Evolutionary conservation across 2,888 invertebrate species (phyloP).

Genomic region (Orthonychiurus folsomi): DNA sequence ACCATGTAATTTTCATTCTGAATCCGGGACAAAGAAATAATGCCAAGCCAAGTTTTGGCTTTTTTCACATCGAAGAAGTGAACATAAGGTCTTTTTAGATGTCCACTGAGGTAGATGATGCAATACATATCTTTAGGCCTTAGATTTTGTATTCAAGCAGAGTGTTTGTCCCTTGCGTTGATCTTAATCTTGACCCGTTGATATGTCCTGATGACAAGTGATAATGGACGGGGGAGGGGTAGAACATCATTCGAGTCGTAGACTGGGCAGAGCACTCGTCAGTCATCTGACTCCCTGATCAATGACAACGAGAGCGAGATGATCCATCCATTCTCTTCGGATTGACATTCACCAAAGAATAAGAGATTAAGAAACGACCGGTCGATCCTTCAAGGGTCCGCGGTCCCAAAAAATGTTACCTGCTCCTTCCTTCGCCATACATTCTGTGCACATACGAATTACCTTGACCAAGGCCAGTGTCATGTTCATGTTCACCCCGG

Average conservation of each 20-base stretch:
- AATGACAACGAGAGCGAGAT: neutral
- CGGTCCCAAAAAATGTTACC: no score
- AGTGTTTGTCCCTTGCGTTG: neutral
- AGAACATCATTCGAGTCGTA: neutral
- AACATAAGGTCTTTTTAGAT: no score
- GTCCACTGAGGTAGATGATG: no score
- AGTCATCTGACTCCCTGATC: neutral
- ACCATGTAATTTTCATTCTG: no score
- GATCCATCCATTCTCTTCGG: no score
- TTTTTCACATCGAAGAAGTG: no score
- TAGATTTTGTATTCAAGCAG: neutral
- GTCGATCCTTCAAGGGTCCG: neutral
- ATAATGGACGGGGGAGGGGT: neutral
- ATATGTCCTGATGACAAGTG: constrained; percentile 4
- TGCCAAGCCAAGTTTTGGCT: no score
- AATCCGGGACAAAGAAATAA: no score
- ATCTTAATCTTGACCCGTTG: constrained; percentile 5
- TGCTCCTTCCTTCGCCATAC: neutral
- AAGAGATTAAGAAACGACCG: neutral
- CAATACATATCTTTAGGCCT: no score
- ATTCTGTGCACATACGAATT: neutral
- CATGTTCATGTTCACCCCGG: neutral
- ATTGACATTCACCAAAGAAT: neutral
- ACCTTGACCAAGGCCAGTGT: constrained; percentile 1
- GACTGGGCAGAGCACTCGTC: neutral